Conservation (phyloP, 2,888 invertebrate genomes). For the Mythimna pallens region DNA sequence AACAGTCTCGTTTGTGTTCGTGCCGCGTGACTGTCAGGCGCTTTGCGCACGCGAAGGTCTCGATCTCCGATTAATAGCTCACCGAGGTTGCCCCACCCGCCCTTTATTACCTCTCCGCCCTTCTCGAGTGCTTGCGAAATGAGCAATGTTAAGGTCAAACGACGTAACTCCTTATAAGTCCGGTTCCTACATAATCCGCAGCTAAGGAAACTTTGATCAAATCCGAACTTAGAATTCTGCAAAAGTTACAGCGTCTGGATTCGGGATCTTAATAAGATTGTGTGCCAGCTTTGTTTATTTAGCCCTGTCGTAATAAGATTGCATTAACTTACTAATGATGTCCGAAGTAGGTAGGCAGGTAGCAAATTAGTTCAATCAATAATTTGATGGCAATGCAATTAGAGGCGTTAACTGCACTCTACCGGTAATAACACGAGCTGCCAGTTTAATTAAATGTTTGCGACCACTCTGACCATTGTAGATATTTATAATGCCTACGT, state of each 20-base stretch:
- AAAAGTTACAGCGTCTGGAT: conserved; percentile 38
- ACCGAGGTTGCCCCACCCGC: conserved; percentile 77
- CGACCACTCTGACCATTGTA: conserved; percentile 1
- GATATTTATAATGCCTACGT: not conserved
- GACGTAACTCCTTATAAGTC: conserved; percentile 63
- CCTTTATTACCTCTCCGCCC: conserved; percentile 82
- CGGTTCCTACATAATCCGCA: conserved; percentile 48
- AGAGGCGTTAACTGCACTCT: conserved; percentile 1
- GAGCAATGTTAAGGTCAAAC: conserved; percentile 81
- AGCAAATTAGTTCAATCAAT: conserved; percentile 13
- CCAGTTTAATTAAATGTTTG: not conserved
- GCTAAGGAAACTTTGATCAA: conserved; percentile 56
- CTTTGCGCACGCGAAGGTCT: conserved; percentile 85
- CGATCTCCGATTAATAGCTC: conserved; percentile 83
- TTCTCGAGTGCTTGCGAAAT: conserved; percentile 73
- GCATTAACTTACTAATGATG: conserved; percentile 11
- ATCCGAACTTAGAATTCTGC: conserved; percentile 50
- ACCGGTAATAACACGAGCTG: not conserved
- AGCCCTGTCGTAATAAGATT: conserved; percentile 32
- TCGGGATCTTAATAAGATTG: conserved; percentile 47
- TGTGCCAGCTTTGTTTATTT: conserved; percentile 32
- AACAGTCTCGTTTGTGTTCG: conserved; percentile 76
- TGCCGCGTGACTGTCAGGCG: conserved; percentile 83
- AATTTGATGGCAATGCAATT: conserved; percentile 28
- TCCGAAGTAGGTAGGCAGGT: not conserved